phyloP scores from a whole-genome alignment of 2,113 vertebrate species.

The Cercocebus atys region DNA sequence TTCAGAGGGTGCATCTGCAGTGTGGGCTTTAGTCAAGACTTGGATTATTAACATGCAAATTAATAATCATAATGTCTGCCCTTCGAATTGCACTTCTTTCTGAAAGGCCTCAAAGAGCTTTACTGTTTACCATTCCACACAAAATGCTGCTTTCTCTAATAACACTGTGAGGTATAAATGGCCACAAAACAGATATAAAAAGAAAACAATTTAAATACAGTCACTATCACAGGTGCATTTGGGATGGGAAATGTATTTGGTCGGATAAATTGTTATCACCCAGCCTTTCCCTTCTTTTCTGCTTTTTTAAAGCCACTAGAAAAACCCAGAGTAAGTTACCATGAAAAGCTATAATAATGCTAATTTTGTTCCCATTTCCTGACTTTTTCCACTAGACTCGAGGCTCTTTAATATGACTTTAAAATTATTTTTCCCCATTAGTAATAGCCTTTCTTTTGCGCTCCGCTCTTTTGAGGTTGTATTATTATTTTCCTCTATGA shows the following conservation, averaged over 20 bases:
- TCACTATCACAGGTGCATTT: conserved; percentile 13
- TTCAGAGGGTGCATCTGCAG: neutral
- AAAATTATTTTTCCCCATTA: conserved; percentile 62
- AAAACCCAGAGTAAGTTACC: conserved; percentile 76
- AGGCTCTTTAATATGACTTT: conserved; percentile 77
- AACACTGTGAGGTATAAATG: conserved; percentile 33
- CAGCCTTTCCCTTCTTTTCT: conserved; percentile 43
- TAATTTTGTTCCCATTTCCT: conserved; percentile 80
- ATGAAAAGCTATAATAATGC: conserved; percentile 81
- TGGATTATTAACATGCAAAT: conserved; percentile 71
- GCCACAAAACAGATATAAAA: conserved; percentile 11
- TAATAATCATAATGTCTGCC: conserved; percentile 49
- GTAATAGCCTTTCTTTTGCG: conserved; percentile 72
- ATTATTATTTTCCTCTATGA: conserved; percentile 65
- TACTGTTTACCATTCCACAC: conserved; percentile 24
- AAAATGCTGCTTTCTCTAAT: conserved; percentile 33
- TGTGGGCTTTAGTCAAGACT: conserved; percentile 36
- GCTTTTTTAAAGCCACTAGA: conserved; percentile 47
- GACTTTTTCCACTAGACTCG: conserved; percentile 75
- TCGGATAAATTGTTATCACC: conserved; percentile 67
- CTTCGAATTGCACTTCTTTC: conserved; percentile 22
- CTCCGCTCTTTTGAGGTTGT: conserved; percentile 70
- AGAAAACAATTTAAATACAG: conserved; percentile 60
- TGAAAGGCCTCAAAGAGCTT: conserved; percentile 9
- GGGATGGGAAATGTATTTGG: conserved; percentile 52